phyloP scores from a whole-genome alignment of 2,888 invertebrate genomes.

The Parnassius orleans region DNA sequence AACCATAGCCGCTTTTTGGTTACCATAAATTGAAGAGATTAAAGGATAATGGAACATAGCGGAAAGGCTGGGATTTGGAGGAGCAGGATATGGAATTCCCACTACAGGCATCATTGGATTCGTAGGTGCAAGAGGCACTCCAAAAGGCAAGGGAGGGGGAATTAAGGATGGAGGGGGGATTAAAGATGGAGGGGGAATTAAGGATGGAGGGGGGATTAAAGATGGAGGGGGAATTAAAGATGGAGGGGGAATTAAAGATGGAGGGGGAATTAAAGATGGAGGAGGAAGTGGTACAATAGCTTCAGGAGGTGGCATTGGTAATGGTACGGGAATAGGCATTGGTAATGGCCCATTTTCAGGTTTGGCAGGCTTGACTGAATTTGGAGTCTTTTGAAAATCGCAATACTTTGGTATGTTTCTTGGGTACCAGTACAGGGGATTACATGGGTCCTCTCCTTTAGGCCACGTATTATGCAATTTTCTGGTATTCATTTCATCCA shows the following conservation, averaged over 20 bases:
- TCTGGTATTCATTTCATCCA: constrained; percentile 39
- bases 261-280: no score
- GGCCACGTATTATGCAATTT: constrained; percentile 18
- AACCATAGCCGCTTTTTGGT: constrained; percentile 46
- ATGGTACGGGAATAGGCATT: constrained; percentile 24
- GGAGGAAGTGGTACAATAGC: constrained; percentile 19
- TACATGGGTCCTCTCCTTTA: constrained; percentile 52
- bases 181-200: no score
- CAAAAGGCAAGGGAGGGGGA: constrained; percentile 21
- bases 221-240: no score
- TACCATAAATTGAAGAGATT: constrained; percentile 25
- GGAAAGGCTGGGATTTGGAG: constrained; percentile 11
- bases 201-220: no score
- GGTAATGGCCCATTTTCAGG: constrained; percentile 15
- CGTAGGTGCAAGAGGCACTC: constrained; percentile 17
- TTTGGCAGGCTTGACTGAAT: not conserved
- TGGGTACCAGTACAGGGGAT: constrained; percentile 66
- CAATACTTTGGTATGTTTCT: constrained; percentile 43
- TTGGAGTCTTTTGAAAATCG: constrained; percentile 26
- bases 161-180: constrained; percentile 16
- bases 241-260: no score
- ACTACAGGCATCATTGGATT: constrained; percentile 26
- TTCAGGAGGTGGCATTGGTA: constrained; percentile 27
- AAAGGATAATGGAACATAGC: constrained; percentile 29
- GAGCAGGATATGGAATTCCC: constrained; percentile 31